A percentile compares a stretch with the other conserved stretches of the same genome.
Evolutionary conservation across 2,797 vertebrate species (phyloP).

Genomic region (Lemur catta): DNA sequence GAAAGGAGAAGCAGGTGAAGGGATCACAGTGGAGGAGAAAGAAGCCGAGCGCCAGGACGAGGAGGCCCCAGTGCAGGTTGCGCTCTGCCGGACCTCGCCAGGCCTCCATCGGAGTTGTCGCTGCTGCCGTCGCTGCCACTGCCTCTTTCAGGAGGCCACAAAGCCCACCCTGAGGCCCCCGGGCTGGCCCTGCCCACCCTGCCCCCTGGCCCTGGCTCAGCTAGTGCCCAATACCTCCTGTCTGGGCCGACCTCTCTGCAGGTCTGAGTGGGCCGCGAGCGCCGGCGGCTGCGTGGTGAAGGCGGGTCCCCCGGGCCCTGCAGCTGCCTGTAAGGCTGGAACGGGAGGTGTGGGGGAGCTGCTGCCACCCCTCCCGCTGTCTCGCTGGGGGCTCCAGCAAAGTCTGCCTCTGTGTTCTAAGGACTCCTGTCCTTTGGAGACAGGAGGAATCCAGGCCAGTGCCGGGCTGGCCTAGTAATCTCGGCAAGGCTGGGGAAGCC

Average conservation of each 20-base stretch:
- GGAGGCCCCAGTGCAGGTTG: conserved; percentile 81
- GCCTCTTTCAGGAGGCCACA: not conserved
- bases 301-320: conserved; percentile 70
- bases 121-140: not conserved
- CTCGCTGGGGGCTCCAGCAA: not conserved
- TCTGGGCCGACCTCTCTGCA: conserved; percentile 50
- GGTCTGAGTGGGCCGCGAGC: conserved; percentile 25
- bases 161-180: not conserved
- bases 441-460: conserved; percentile 21
- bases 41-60: conserved; percentile 86
- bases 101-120: conserved; percentile 64
- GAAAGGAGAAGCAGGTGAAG: conserved; percentile 88
- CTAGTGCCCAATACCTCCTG: conserved; percentile 1
- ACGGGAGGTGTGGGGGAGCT: not conserved
- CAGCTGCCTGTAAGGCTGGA: conserved; percentile 39
- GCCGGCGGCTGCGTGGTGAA: conserved; percentile 69
- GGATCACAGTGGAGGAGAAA: conserved; percentile 88
- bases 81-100: conserved; percentile 73
- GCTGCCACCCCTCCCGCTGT: not conserved
- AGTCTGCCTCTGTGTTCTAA: conserved; percentile 12
- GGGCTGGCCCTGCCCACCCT: not conserved
- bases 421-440: conserved; percentile 27
- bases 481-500: not conserved
- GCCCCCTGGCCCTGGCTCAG: not conserved
- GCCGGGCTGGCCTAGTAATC: conserved; percentile 26